Conservation (phyloP, 2,888 invertebrate species). For the Dexiosoma caninum region DNA sequence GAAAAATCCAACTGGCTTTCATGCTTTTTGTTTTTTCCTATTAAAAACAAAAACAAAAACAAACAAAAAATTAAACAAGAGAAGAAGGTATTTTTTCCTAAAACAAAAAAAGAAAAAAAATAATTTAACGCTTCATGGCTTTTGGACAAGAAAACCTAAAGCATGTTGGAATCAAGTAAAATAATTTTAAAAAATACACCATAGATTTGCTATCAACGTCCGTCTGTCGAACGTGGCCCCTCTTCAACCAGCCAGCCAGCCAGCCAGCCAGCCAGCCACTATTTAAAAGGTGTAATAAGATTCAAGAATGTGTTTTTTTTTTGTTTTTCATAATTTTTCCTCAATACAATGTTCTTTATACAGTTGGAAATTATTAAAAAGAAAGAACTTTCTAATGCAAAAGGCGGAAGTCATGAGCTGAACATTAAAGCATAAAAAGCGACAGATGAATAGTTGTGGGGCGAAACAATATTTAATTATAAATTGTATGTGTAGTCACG, state of each 20-base stretch:
- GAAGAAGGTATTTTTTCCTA: constrained; percentile 15
- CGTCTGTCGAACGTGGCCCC: neutral
- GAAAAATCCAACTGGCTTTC: constrained; percentile 19
- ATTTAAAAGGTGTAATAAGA: constrained; percentile 50
- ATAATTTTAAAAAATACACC: constrained; percentile 14
- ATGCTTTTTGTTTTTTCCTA: neutral
- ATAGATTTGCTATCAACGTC: neutral
- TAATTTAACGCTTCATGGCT: constrained; percentile 58
- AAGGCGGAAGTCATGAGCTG: constrained; percentile 55
- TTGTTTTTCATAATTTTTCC: neutral
- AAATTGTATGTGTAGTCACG: constrained; percentile 40
- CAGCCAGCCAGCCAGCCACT: neutral
- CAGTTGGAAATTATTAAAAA: constrained; percentile 11
- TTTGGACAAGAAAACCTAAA: constrained; percentile 38
- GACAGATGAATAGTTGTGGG: neutral
- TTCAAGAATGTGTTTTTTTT: constrained; percentile 30
- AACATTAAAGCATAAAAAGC: constrained; percentile 17
- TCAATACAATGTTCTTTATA: neutral
- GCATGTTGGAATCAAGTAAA: constrained; percentile 10
- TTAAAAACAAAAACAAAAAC: neutral
- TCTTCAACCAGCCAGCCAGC: neutral
- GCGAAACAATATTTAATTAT: constrained; percentile 8
- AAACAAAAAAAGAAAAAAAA: constrained; percentile 26
- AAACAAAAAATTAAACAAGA: constrained; percentile 31
- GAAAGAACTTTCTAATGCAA: constrained; percentile 56